Evolutionary conservation across 64 coral and sea anemone genomes (phyloP).

Genomic region (Actinia tenebrosa): DNA sequence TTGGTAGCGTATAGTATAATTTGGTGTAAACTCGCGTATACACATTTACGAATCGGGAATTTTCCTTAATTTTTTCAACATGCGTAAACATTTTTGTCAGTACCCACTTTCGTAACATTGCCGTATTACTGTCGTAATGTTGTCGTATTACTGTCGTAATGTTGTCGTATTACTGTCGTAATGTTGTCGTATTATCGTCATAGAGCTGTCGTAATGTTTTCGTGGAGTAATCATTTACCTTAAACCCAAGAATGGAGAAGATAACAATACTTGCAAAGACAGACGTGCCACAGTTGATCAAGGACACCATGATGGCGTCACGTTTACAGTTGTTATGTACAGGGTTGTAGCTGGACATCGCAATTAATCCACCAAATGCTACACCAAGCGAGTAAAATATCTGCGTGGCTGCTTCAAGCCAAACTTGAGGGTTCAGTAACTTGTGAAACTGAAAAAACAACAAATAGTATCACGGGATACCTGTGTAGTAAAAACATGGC

Average conservation of each 20-base stretch:
- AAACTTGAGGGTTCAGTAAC: conserved; percentile 74
- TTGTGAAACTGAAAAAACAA: conserved; percentile 68
- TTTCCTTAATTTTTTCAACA: no score
- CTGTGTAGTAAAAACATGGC: no score
- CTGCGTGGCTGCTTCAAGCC: conserved; percentile 96
- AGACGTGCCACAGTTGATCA: conserved; percentile 92
- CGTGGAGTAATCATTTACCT: conserved; percentile 29
- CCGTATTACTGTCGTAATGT: no score
- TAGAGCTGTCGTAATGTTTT: no score
- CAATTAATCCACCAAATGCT: conserved; percentile 89
- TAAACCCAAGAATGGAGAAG: conserved; percentile 92
- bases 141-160: no score
- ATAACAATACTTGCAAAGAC: conserved; percentile 95
- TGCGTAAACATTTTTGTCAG: no score
- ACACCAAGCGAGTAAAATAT: conserved; percentile 96
- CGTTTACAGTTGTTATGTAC: conserved; percentile 89
- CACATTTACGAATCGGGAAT: no score
- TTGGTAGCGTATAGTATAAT: no score
- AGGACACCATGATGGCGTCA: conserved; percentile 89
- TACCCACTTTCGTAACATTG: no score
- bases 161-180: no score
- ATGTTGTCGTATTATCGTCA: no score
- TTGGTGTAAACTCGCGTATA: no score
- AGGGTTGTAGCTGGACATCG: conserved; percentile 97
- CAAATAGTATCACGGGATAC: background rate